Evolutionary conservation across 2,113 vertebrate genomes (phyloP).

Genomic region (Mohoua ochrocephala): DNA sequence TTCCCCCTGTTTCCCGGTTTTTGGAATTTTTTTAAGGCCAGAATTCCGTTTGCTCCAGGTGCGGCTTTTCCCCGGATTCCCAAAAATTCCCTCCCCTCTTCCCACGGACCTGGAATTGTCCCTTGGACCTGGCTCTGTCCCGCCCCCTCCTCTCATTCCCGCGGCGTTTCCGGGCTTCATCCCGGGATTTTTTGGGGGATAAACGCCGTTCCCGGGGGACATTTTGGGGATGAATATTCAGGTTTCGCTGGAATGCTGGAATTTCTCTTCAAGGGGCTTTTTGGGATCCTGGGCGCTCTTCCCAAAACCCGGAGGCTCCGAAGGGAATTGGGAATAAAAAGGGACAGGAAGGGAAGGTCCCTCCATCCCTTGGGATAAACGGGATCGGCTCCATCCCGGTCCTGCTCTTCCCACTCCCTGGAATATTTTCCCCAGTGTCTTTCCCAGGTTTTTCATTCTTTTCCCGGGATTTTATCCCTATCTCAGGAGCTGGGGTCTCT

Average conservation of each 20-base stretch:
- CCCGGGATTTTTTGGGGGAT: neutral
- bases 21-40: accelerated
- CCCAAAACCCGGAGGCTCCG: neutral
- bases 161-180: neutral
- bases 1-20: neutral
- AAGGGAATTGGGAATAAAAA: neutral
- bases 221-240: neutral
- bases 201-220: no score
- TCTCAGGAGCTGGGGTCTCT: neutral
- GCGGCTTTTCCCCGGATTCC: neutral
- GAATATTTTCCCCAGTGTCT: neutral
- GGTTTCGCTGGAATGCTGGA: neutral
- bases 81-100: neutral
- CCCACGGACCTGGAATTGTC: neutral
- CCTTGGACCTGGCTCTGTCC: neutral
- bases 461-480: neutral
- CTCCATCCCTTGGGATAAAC: neutral
- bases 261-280: neutral
- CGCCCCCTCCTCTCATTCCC: neutral
- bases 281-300: neutral
- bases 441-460: neutral
- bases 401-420: neutral
- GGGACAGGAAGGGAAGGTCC: neutral
- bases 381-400: neutral
- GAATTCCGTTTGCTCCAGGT: accelerated